phyloP scores from a whole-genome alignment of 2,888 invertebrate species.

The Latrodectus hesperus region DNA sequence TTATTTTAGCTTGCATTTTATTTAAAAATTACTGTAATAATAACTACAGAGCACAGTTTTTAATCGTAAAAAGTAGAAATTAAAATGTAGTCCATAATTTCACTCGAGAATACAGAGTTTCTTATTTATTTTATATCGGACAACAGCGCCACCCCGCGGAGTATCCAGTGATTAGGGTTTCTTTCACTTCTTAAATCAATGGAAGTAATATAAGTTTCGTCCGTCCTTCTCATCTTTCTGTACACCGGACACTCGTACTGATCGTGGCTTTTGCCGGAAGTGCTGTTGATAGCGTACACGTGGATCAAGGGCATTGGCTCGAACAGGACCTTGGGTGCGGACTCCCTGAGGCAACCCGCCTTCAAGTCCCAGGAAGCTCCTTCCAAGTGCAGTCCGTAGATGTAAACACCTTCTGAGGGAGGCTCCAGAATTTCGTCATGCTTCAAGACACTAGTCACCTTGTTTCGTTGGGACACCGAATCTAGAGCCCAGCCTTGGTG shows the following conservation, averaged over 20 bases:
- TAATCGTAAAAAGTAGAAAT: no score
- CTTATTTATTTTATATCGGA: constrained; percentile 91
- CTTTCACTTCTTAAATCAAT: constrained; percentile 86
- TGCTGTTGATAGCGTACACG: constrained; percentile 95
- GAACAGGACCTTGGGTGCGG: constrained; percentile 90
- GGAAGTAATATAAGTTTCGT: constrained; percentile 95
- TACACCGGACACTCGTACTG: constrained; percentile 98
- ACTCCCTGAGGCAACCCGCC: constrained; percentile 91
- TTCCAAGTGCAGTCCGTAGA: constrained; percentile 89
- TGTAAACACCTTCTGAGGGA: constrained; percentile 85
- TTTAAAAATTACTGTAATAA: no score
- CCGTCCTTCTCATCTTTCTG: constrained; percentile 94
- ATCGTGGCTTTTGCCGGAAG: constrained; percentile 91
- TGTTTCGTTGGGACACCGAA: constrained; percentile 94
- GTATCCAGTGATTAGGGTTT: constrained; percentile 89
- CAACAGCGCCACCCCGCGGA: constrained; percentile 94
- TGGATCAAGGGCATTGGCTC: constrained; percentile 98
- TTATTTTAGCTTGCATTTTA: no score
- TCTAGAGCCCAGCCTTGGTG: constrained; percentile 98
- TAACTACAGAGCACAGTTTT: no score
- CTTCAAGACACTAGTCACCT: constrained; percentile 88
- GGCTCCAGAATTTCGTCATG: constrained; percentile 94
- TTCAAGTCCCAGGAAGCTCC: constrained; percentile 93
- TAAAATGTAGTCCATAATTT: no score
- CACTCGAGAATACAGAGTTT: no score